These are phyloP conservation scores for Capitella teleta DNA, from an alignment of 1,140 invertebrate species.

Conservation along the genomic window DNA sequence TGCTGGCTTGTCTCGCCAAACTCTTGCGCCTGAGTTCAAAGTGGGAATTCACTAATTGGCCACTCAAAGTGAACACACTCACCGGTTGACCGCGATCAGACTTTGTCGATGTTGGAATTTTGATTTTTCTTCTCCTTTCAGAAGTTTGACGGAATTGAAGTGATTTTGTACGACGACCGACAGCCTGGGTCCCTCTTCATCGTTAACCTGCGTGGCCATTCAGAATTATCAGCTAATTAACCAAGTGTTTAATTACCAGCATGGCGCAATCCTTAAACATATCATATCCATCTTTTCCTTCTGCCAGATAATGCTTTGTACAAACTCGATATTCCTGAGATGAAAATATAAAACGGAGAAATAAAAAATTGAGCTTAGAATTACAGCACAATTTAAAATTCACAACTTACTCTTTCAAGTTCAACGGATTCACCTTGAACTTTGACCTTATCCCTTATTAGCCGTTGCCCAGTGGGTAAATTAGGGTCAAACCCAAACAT, in stretches of 20 bases:
- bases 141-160: slow-evolving; percentile 70
- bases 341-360: background rate
- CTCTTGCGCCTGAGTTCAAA: too few species aligned
- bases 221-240: background rate
- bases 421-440: slow-evolving; percentile 74
- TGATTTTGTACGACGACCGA: slow-evolving; percentile 75
- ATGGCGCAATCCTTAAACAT: slow-evolving; percentile 58
- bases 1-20: too few species aligned
- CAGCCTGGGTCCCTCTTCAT: slow-evolving; percentile 70
- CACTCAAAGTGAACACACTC: background rate
- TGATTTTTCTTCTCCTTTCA: slow-evolving; percentile 55
- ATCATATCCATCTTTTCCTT: slow-evolving; percentile 73
- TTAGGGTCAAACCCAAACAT: slow-evolving; percentile 73
- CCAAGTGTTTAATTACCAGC: slow-evolving; percentile 1
- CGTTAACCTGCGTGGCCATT: slow-evolving; percentile 50
- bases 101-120: slow-evolving; percentile 71
- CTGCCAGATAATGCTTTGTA: slow-evolving; percentile 62
- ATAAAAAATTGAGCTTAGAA: background rate
- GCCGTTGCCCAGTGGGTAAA: slow-evolving; percentile 55
- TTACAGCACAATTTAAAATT: background rate
- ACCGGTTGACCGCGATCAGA: slow-evolving; percentile 50
- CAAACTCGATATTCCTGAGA: slow-evolving; percentile 57
- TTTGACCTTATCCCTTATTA: slow-evolving; percentile 60
- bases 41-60: too few species aligned
- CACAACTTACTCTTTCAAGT: slow-evolving; percentile 46